Percentiles rank a stretch among this genome's conserved stretches.
phyloP scores from a whole-genome alignment of 1,140 invertebrate species.

The Drosophila albomicans region DNA sequence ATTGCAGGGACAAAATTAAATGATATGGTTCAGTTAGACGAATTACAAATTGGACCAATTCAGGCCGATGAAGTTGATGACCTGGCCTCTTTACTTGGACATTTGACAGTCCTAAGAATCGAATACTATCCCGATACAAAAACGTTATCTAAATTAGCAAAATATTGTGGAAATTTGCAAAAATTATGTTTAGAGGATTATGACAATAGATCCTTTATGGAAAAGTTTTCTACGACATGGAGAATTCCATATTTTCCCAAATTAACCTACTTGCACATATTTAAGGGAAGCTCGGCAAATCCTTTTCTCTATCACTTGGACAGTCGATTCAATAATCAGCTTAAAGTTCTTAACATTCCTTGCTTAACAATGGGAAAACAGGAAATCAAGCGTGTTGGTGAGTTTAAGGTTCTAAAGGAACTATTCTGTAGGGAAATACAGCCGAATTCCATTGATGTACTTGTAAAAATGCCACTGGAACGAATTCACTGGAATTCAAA shows the following conservation, averaged over 20 bases:
- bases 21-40: conserved; percentile 3
- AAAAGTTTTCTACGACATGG: neutral
- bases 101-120: neutral
- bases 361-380: neutral
- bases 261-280: neutral
- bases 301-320: neutral
- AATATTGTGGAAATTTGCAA: neutral
- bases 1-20: conserved; percentile 4
- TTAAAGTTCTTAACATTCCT: neutral
- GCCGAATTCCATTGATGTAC: neutral
- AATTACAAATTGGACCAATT: neutral
- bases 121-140: neutral
- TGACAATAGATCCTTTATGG: neutral
- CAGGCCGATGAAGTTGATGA: neutral
- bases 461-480: neutral
- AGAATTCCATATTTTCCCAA: conserved; percentile 8
- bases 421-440: neutral
- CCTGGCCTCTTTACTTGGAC: neutral
- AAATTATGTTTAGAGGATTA: neutral
- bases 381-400: neutral
- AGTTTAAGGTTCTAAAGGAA: neutral
- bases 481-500: neutral
- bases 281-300: neutral
- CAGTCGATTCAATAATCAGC: neutral
- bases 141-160: neutral